Base-by-base conservation (phyloP, 2,797 vertebrate species). In the Phrynocephalus forsythii region DNA sequence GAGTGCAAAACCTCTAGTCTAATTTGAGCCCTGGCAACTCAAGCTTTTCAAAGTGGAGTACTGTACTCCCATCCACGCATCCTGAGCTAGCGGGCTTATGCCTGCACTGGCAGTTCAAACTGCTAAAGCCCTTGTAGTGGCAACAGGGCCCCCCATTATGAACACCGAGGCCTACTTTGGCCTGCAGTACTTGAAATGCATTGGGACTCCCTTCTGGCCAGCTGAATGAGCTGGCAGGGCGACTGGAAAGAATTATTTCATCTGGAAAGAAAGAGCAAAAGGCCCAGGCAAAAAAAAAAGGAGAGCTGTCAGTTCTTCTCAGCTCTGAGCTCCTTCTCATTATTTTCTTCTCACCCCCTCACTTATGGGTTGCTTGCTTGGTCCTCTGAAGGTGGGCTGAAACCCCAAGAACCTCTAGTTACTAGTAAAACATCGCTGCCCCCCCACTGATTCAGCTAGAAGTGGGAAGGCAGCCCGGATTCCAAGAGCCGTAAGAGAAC, bases 221-320 rank as follows among this genome's bases (percentile, higher is more conserved):
- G 81, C 68, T 83, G 67, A 84, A 79, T 79, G 87, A 84, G 77
- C 84, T 92, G 94, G 95, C 92, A 91, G 83, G 72, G 69, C 60
- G 82, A 67, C 89, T 94, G 94, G 95, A 94, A 94, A 95, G 90
- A 92, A 89, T 90, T 89, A 91, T 90, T 81, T 93, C 92, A 91
- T 94, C 84, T 91, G 87, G 91, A 87, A 84, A 83, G 89, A 85
- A 85, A 78, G 81, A 77, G 66, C 26, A 60, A 63, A 63, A 76
- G 79, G 50, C 87, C 77, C 76, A 79, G 30, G 67, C 66, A 68
- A 79, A 50, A 73, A 79, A 50, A 67, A 44, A 38, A 38, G 38
- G 63, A 68, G 85, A 80, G 30, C 83, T 82, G 85, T 67, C 38
- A 6, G 44, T 67, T 52, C 24, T 75, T 50, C 33, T 79, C 22